Evolutionary conservation across 2,113 vertebrate species (phyloP), one percentile per base, ranked within the genome.

Genomic region (Heptranchias perlo): DNA sequence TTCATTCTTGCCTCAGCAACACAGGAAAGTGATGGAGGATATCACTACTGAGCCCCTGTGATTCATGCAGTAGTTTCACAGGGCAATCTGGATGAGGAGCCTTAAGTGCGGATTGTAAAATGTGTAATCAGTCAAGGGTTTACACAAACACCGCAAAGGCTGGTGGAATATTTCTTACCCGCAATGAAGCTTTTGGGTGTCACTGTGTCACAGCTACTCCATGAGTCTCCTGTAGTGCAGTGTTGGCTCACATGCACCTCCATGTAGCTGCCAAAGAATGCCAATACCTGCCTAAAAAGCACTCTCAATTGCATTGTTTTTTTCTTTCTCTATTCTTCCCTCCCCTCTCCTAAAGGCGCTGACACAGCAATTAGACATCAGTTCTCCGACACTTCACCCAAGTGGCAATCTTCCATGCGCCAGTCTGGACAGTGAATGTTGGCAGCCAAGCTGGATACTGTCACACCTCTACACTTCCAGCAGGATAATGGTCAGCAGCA

Each of bases 1-100:
- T 82, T 82, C 78, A 82, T 82, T 82, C 78, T 82, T 82, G 39
- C 39, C 39, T 82, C n/a, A 82, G 78, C 78, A 82, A 82, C 44
- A 82, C 78, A 82, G 78, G 78, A 82, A 44, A 82, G 18, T 39
- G 47, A 82, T 82, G n/a, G 78, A 82, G 78, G 3, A 44, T 82
- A 6, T 82, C 78, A 82, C 78, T 21, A 5, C 69, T 73, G 31
- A 73, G 18, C 18, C 39, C 18, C 78, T 44, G 73, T 78, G 23
- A 47, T 73, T 28, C 28, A 0, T 10, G 8, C 39, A 44, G 21
- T 58, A 58, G 58, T 58, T 82, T 82, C n/a, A 82, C 78, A 39
- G 73, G n/a, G 35, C 16, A 82, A 82, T 47, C 16, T 82, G 39
- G 78, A 6, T 21, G 78, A 82, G 16, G 16, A 82, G n/a, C 44